Conservation (phyloP, 1,140 invertebrate species). For the Tetramorium parvispinum region DNA sequence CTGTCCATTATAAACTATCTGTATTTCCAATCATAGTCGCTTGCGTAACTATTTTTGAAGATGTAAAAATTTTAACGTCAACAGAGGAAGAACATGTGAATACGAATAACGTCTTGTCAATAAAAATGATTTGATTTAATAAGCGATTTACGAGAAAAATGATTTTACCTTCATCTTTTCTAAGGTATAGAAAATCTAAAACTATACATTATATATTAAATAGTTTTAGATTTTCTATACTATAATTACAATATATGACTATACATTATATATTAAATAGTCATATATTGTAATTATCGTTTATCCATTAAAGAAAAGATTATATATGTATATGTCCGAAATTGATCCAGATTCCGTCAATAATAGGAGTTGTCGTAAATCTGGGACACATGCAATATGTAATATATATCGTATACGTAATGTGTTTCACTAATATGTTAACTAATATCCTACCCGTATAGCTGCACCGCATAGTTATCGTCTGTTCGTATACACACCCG, state of each 20-base stretch:
- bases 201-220: neutral
- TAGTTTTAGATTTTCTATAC: too few species aligned
- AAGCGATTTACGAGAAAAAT: neutral
- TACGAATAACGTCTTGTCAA: neutral
- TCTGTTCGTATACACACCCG: conserved; percentile 18
- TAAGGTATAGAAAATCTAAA: neutral
- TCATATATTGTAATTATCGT: neutral
- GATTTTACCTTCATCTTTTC: neutral
- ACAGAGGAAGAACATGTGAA: neutral
- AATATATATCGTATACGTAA: conserved; percentile 38
- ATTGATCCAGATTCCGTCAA: conserved; percentile 14
- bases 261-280: neutral
- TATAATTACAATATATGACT: too few species aligned
- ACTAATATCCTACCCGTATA: conserved; percentile 51
- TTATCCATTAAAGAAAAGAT: neutral
- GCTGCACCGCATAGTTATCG: conserved; percentile 32
- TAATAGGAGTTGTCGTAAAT: conserved; percentile 33
- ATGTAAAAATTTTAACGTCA: neutral
- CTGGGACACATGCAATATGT: conserved; percentile 19
- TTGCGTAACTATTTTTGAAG: neutral
- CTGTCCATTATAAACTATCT: too few species aligned
- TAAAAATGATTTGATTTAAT: neutral
- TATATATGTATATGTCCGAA: neutral
- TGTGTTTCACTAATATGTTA: conserved; percentile 57
- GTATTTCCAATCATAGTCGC: neutral